Conservation (phyloP, 2,888 invertebrate species). For the Pristionchus exspectatus region DNA sequence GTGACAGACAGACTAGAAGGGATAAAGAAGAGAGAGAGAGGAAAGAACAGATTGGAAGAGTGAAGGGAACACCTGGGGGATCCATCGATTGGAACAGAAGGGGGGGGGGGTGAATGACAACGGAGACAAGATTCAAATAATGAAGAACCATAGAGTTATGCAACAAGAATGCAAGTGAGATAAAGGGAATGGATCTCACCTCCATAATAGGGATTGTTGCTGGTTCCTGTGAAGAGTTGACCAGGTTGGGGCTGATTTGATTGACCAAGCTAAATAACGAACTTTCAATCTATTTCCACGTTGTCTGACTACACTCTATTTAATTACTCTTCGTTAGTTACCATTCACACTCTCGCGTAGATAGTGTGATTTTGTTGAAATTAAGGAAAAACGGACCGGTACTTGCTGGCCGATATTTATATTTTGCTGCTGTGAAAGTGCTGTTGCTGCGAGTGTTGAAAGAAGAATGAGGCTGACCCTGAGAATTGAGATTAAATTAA, state of each 20-base stretch:
- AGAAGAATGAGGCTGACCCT: constrained; percentile 30
- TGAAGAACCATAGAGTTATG: too few relatives aligned
- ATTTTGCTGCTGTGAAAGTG: constrained; percentile 14
- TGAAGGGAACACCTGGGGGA: not conserved
- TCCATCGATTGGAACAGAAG: not conserved
- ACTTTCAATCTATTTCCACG: not conserved
- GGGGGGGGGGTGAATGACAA: not conserved
- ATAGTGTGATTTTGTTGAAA: not conserved
- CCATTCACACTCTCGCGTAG: not conserved
- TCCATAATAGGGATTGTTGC: constrained; percentile 75
- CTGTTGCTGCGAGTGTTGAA: not conserved
- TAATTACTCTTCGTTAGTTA: not conserved
- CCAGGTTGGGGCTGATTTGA: constrained; percentile 64
- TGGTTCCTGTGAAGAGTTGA: constrained; percentile 71
- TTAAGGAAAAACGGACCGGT: not conserved
- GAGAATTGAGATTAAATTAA: not conserved
- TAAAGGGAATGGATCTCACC: constrained; percentile 58
- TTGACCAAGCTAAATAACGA: constrained; percentile 56
- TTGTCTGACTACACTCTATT: not conserved
- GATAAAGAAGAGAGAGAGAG: constrained; percentile 21
- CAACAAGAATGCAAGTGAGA: too few relatives aligned
- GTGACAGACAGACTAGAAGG: not conserved
- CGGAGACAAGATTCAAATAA: not conserved
- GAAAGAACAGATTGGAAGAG: constrained; percentile 16
- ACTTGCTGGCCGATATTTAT: constrained; percentile 35